Evolutionary conservation across 1,140 invertebrate species (phyloP), one percentile per base, ranked within the genome.

Genomic region (Coenobita brevimanus): DNA sequence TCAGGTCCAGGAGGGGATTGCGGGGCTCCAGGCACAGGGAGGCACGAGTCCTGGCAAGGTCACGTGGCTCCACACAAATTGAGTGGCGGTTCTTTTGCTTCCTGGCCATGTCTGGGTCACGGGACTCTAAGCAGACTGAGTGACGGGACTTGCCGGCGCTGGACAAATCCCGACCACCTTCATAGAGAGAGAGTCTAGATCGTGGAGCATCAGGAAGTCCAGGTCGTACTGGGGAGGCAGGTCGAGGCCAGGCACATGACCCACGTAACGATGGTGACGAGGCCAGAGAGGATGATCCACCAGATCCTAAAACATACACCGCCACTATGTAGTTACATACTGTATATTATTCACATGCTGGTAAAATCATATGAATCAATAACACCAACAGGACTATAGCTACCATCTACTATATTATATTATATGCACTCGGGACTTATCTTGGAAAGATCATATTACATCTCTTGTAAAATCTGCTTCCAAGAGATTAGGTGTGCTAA

Each of bases 41-140:
- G 54, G 84, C 84, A 17, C 84, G 75, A 13, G 84, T 87, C 54
- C 84, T 64, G 33, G 84, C 84, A 24, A 87, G 41, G 46, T 87
- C 84, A 33, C 84, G 75, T 50, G 84, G 84, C 24, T 87, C 84
- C 54, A 87, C 78, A 54, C 84, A 87, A 27, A 87, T 87, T 13
- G 84, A 87, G 60, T 87, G 84, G 36, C 84, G 62, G 43, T 87
- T 87, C 62, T 87, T 87, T 36, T 85, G 82, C 50, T 87, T 87
- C 41, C 84, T 50, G 46, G 46, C 76, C 43, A 79, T 43, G 36
- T 60, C 43, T 27, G 71, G 82, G n/a, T 87, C 84, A 8, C 78
- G 75, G 10, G 84, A 54, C 43, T 87, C 84, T 0, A 87, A 33
- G 36, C 84, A 87, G 33, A 87, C 36, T 0, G 84, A 87, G 50